Evolutionary conservation across 1,140 invertebrate species (phyloP).

Genomic region (Probaryconus sp.): DNA sequence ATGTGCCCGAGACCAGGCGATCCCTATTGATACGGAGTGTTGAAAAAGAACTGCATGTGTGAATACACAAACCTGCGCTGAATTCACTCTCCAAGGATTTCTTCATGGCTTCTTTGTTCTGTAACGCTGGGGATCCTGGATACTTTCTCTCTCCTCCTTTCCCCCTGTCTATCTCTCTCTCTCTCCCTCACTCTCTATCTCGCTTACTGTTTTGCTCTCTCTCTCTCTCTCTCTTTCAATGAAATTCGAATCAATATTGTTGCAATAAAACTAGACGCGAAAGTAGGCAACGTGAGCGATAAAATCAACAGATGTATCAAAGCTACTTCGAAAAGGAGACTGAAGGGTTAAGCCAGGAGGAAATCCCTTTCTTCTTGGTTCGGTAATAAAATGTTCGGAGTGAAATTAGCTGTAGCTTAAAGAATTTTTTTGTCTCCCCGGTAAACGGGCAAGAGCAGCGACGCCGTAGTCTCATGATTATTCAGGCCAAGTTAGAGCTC

Average conservation of each 20-base stretch:
- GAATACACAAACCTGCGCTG: slow-evolving; percentile 36
- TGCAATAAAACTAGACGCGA: slow-evolving; percentile 18
- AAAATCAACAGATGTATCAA: neutral
- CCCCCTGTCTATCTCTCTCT: no score
- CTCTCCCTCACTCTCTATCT: no score
- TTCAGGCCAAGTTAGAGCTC: neutral
- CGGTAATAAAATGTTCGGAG: no score
- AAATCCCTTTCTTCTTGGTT: no score
- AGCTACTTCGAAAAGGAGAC: no score
- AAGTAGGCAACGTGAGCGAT: neutral
- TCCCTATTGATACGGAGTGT: slow-evolving; percentile 60
- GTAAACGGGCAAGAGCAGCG: no score
- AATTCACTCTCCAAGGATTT: slow-evolving; percentile 46
- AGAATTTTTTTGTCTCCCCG: no score
- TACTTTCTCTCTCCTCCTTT: no score
- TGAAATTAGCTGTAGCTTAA: no score
- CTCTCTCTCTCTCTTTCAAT: no score
- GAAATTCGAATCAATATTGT: slow-evolving; percentile 30
- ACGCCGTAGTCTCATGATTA: neutral
- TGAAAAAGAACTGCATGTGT: slow-evolving; percentile 55
- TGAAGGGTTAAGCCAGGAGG: no score
- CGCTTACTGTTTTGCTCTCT: no score
- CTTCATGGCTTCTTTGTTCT: slow-evolving; percentile 34
- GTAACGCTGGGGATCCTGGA: slow-evolving; percentile 23
- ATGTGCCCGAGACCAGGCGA: slow-evolving; percentile 34